These are phyloP conservation scores for Oryzias woworae DNA, from an alignment of 2,113 vertebrate genomes.

Conservation along the genomic window DNA sequence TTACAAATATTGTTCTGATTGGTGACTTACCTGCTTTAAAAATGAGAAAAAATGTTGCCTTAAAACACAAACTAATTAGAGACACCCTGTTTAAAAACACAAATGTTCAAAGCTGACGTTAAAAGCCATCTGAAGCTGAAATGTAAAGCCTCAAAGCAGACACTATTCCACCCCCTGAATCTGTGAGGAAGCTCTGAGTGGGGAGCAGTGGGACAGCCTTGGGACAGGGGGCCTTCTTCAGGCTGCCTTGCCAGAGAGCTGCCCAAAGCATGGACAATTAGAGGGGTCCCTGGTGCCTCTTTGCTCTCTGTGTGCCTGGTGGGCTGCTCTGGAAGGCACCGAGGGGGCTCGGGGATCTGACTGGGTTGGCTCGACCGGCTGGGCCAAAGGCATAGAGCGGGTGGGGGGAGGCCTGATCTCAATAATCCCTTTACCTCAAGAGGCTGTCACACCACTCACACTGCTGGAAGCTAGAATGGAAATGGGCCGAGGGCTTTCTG, in stretches of 20 bases:
- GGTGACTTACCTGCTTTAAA: background rate
- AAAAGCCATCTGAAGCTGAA: slow-evolving; percentile 59
- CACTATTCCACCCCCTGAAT: slow-evolving; percentile 57
- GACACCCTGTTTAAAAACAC: slow-evolving; percentile 31
- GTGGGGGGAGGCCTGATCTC: slow-evolving; percentile 73
- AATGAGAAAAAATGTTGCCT: too few species aligned
- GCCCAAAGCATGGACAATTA: slow-evolving; percentile 82
- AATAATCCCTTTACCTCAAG: slow-evolving; percentile 75
- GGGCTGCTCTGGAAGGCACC: slow-evolving; percentile 70
- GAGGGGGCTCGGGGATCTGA: slow-evolving; percentile 64
- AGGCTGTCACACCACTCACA: slow-evolving; percentile 72
- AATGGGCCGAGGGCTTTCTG: slow-evolving; percentile 75
- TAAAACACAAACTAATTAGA: slow-evolving; percentile 30
- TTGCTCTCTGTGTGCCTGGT: slow-evolving; percentile 81
- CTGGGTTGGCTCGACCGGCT: slow-evolving; percentile 67
- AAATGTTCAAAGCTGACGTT: slow-evolving; percentile 54
- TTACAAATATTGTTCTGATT: background rate
- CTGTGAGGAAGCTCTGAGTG: slow-evolving; percentile 57
- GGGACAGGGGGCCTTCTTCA: slow-evolving; percentile 72
- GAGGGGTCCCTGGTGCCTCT: slow-evolving; percentile 80
- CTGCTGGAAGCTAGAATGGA: slow-evolving; percentile 74
- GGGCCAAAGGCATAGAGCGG: slow-evolving; percentile 76
- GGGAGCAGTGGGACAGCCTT: slow-evolving; percentile 69
- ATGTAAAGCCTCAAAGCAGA: slow-evolving; percentile 70
- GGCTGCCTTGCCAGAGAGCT: slow-evolving; percentile 76